A percentile compares a stretch with the other conserved stretches of the same genome.
Evolutionary conservation across 2,113 vertebrate genomes (phyloP).

Genomic region (Hylia prasina): DNA sequence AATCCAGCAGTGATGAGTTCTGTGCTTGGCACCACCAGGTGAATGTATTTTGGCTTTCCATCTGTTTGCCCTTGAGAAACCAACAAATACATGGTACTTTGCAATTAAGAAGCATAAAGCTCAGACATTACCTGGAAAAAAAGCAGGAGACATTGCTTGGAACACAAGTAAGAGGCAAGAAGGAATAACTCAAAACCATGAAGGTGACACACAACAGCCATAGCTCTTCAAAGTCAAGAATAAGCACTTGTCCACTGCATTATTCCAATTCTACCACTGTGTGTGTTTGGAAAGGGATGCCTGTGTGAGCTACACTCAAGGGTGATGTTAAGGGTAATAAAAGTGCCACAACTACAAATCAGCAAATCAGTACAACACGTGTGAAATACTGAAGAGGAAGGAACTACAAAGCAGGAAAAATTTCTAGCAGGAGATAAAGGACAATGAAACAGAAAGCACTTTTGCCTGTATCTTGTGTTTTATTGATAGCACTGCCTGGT

Average conservation of each 20-base stretch:
- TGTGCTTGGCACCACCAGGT: background rate
- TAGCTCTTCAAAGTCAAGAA: background rate
- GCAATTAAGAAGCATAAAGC: background rate
- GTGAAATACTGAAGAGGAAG: background rate
- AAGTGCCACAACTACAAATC: background rate
- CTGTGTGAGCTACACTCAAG: background rate
- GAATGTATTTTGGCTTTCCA: background rate
- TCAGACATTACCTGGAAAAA: background rate
- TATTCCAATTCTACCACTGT: background rate
- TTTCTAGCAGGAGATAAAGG: background rate
- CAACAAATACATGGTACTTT: background rate
- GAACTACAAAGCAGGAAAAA: background rate
- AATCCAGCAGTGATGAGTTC: background rate
- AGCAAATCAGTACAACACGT: background rate
- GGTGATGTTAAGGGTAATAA: background rate
- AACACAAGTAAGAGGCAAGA: background rate
- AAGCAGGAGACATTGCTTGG: background rate
- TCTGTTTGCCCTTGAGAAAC: background rate
- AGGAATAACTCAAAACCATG: background rate
- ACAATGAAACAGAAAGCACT: background rate
- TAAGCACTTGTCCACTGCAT: background rate
- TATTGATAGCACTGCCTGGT: background rate
- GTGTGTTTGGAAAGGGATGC: background rate
- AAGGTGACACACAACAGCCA: accelerated
- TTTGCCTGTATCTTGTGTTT: background rate